Evolutionary conservation across 1,140 invertebrate species (phyloP).

Genomic region (Nomia melanderi): DNA sequence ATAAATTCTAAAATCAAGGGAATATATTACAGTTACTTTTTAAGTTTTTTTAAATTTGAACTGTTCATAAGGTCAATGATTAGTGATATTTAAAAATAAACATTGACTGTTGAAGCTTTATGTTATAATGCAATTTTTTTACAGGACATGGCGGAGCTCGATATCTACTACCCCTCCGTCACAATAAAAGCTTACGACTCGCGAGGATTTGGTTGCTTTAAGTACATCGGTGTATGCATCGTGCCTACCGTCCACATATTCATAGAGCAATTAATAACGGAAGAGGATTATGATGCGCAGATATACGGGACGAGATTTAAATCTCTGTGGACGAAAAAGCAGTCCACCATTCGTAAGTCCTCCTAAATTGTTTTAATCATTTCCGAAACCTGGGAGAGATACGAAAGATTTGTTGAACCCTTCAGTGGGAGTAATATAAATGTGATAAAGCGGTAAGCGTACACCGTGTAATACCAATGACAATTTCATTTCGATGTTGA

Average conservation of each 20-base stretch:
- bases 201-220: conserved; percentile 82
- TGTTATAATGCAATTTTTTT: too few species aligned
- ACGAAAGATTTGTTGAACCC: too few species aligned
- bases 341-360: conserved; percentile 38
- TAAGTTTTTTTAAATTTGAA: too few species aligned
- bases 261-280: conserved; percentile 72
- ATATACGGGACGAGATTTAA: conserved; percentile 64
- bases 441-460: neutral
- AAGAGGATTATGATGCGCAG: conserved; percentile 71
- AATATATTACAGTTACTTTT: too few species aligned
- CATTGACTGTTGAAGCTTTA: too few species aligned
- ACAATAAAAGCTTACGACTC: conserved; percentile 83
- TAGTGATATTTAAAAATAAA: too few species aligned
- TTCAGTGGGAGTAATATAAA: neutral
- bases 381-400: too few species aligned
- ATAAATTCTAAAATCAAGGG: too few species aligned
- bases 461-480: too few species aligned
- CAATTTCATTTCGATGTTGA: neutral
- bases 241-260: conserved; percentile 72
- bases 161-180: conserved; percentile 81
- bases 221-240: conserved; percentile 81
- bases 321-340: conserved; percentile 7
- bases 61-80: too few species aligned
- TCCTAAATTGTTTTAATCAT: too few species aligned
- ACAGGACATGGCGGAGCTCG: conserved; percentile 78